These are phyloP conservation scores for Lepidostoma basale DNA, from an alignment of 1,140 invertebrate species.

Conservation along the genomic window DNA sequence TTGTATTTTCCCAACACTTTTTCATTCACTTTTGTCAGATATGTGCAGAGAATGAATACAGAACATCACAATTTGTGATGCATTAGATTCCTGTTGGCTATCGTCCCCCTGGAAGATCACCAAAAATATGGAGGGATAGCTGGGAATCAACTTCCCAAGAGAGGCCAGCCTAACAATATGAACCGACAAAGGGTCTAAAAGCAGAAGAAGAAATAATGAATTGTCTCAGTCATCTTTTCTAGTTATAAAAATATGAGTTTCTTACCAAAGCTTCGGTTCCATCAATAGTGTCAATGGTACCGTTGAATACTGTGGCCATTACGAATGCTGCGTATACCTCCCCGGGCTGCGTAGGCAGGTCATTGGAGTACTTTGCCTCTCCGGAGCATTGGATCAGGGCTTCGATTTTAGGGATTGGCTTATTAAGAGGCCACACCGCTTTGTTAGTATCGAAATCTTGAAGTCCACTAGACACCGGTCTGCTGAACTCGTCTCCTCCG, in stretches of 20 bases:
- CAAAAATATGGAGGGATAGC: too few relatives aligned
- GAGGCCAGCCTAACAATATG: too few relatives aligned
- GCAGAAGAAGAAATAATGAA: too few relatives aligned
- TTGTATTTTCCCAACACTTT: too few relatives aligned
- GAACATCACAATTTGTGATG: too few relatives aligned
- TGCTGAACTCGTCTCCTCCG: constrained; percentile 61
- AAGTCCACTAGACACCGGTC: constrained; percentile 67
- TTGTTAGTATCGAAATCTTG: constrained; percentile 73
- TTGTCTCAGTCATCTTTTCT: neutral
- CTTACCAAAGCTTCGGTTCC: constrained; percentile 65
- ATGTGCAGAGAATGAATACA: neutral
- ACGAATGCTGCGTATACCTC: constrained; percentile 72
- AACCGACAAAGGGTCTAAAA: too few relatives aligned
- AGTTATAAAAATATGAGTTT: constrained; percentile 20
- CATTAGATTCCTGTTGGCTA: too few relatives aligned
- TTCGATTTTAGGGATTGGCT: constrained; percentile 75
- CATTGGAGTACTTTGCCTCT: constrained; percentile 68
- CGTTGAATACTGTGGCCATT: constrained; percentile 52
- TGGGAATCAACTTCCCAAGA: too few relatives aligned
- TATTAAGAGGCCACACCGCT: constrained; percentile 73
- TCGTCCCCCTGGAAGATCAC: too few relatives aligned
- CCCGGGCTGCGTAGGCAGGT: constrained; percentile 62
- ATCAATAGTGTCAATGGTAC: constrained; percentile 64
- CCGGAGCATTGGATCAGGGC: constrained; percentile 65
- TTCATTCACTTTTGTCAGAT: neutral